Base-by-base conservation (phyloP, 1,140 invertebrate species). In the Formica exsecta region DNA sequence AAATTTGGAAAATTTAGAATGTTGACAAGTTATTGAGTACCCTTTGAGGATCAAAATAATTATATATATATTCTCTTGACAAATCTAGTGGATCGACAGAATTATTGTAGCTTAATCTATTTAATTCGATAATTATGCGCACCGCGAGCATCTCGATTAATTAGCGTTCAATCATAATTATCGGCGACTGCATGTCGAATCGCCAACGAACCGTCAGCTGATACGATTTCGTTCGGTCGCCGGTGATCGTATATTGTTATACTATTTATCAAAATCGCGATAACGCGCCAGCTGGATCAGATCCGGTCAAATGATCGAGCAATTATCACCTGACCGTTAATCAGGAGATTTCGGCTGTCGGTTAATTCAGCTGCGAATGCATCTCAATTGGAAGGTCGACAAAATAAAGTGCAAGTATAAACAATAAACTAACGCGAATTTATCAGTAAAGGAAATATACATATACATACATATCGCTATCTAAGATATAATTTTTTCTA, bases 141-240 rank as follows among this genome's bases (percentile, higher is more conserved):
- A 16, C n/a, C 51, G 36, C 16, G 48, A 70, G 77, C 38, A 80
- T 80, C 77, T 71, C 77, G 77, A 59, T 81, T 81, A 81, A 81
- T 81, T 81, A 71, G 65, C 65, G 65, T 71, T 81, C 77, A 81
- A 44, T 81, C 83, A 85, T 85, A 77, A 85, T 85, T 77, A 85
- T 36, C 61, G 38, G 48, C 74, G 29, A 48, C 38, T 71, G 74
- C 51, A 66, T 41, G 51, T 9, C 62, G 83, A 77, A 48, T n/a
- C 74, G 44, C 62, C 73, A 66, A 77, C 83, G 83, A 85, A 85
- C 73, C 61, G 62, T 64, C 32, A 76, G 51, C 70, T 29, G 61
- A 76, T 74, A 76, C 81, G 36, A 85, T 75, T 77, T 59, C 51
- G 65, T 81, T 71, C 77, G 77, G 77, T 81, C 77, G 77, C 19